These are phyloP conservation scores for Dryadula phaetusa DNA, from an alignment of 2,888 invertebrate species.

Conservation along the genomic window DNA sequence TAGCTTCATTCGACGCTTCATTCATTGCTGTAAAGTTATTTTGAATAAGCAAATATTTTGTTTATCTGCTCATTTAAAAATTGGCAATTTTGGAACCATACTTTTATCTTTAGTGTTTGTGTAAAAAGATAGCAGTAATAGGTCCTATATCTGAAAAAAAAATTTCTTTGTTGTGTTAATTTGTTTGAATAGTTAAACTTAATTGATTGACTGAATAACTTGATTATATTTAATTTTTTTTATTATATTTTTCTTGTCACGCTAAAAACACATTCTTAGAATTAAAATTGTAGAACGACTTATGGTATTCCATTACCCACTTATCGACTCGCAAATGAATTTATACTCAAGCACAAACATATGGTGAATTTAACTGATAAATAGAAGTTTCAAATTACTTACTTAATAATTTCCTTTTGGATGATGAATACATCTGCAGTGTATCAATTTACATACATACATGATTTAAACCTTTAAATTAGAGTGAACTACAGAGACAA, in stretches of 20 bases:
- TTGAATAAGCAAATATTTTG: neutral
- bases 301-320: neutral
- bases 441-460: constrained; percentile 32
- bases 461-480: constrained; percentile 30
- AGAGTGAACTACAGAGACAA: constrained; percentile 31
- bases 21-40: constrained; percentile 16
- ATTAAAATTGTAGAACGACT: neutral
- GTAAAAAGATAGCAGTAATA: too few relatives aligned
- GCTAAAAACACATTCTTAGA: neutral
- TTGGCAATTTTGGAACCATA: neutral
- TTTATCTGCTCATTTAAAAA: neutral
- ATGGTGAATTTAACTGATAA: constrained; percentile 25
- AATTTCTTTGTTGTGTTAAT: too few relatives aligned
- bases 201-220: neutral
- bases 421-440: constrained; percentile 31
- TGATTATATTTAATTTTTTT: too few relatives aligned
- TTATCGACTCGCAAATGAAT: neutral
- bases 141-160: too few relatives aligned
- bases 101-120: too few relatives aligned
- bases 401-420: constrained; percentile 30
- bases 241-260: neutral
- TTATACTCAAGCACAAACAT: constrained; percentile 13
- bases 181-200: neutral
- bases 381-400: constrained; percentile 29
- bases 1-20: constrained; percentile 22